A percentile compares a stretch with the other conserved stretches of the same genome.
Conservation (phyloP, 2,113 vertebrate species). For the Ellobius talpinus region DNA sequence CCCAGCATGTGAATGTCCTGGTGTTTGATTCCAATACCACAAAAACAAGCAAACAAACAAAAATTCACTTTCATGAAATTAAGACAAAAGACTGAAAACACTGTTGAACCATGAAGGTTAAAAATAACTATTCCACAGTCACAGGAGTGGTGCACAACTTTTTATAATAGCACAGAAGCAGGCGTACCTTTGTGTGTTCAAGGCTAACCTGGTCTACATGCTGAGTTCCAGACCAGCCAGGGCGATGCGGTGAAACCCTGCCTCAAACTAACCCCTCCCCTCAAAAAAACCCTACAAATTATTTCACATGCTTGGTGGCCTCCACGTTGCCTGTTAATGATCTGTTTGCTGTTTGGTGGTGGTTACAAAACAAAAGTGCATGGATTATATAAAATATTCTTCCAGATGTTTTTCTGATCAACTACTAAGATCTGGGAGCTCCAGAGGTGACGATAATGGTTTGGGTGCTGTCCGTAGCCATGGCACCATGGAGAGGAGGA, state of each 20-base stretch:
- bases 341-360: background rate
- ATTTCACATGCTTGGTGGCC: background rate
- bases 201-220: background rate
- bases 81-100: background rate
- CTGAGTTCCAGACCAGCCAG: background rate
- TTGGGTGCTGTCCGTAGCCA: background rate
- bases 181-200: background rate
- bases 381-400: constrained; percentile 20
- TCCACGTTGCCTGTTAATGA: constrained; percentile 17
- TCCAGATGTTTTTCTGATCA: background rate
- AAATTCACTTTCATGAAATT: background rate
- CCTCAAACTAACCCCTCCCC: background rate
- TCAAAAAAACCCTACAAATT: background rate
- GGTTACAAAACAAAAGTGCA: background rate
- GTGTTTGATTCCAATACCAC: background rate
- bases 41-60: background rate
- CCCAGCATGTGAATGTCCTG: background rate
- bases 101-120: background rate
- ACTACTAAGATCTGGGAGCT: background rate
- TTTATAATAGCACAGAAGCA: background rate
- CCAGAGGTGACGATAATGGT: background rate
- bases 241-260: background rate
- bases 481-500: background rate
- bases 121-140: background rate
- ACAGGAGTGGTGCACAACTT: background rate